Conservation (phyloP, 2,888 invertebrate species). For the Euzetes globulus region DNA sequence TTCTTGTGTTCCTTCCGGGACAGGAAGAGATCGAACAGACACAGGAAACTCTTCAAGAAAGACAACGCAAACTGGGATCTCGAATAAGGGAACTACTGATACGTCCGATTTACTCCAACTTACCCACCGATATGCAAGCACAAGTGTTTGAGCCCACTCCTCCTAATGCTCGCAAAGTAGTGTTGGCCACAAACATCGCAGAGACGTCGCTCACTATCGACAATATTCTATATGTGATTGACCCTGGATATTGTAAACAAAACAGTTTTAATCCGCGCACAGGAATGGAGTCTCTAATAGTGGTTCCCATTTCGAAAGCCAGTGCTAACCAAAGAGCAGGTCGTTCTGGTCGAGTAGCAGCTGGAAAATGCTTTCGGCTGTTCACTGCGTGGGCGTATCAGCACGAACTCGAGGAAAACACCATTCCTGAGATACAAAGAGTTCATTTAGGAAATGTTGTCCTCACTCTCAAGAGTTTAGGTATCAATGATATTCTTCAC, state of each 20-base stretch:
- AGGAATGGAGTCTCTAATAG: slow-evolving; percentile 96
- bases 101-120: slow-evolving; percentile 92
- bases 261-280: slow-evolving; percentile 95
- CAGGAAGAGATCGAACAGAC: slow-evolving; percentile 53
- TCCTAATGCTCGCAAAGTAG: slow-evolving; percentile 81
- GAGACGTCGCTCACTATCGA: slow-evolving; percentile 98
- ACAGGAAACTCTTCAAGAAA: slow-evolving; percentile 55
- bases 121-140: slow-evolving; percentile 97
- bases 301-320: slow-evolving; percentile 92
- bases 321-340: slow-evolving; percentile 97
- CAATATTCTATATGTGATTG: slow-evolving; percentile 96
- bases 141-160: slow-evolving; percentile 98
- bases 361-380: slow-evolving; percentile 94
- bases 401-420: slow-evolving; percentile 95
- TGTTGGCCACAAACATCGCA: slow-evolving; percentile 96
- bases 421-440: slow-evolving; percentile 95
- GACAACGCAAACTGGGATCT: slow-evolving; percentile 71
- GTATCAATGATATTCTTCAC: slow-evolving; percentile 93
- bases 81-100: slow-evolving; percentile 86
- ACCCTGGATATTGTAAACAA: slow-evolving; percentile 99
- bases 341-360: slow-evolving; percentile 87
- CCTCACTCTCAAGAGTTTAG: slow-evolving; percentile 86
- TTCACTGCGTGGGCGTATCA: slow-evolving; percentile 99
- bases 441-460: slow-evolving; percentile 97
- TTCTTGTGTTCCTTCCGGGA: slow-evolving; percentile 90